phyloP scores from a whole-genome alignment of 1,140 invertebrate species.

The Drosophila quadrilineata region DNA sequence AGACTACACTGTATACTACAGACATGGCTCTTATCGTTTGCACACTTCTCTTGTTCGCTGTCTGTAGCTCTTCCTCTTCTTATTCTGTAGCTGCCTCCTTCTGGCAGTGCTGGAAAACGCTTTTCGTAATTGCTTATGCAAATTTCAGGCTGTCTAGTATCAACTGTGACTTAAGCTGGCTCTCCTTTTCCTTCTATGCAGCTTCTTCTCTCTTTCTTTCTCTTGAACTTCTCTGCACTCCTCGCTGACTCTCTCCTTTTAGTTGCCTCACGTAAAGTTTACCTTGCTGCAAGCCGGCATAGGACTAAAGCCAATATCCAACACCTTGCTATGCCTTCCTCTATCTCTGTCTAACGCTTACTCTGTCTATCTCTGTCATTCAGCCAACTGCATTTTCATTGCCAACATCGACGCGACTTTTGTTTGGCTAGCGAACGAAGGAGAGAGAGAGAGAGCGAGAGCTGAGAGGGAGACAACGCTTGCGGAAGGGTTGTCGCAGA shows the following conservation, averaged over 20 bases:
- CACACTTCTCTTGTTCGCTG: neutral
- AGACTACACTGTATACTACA: neutral
- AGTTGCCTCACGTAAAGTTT: constrained; percentile 21
- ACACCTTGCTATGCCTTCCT: neutral
- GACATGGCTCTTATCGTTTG: too few species aligned
- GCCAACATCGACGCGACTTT: constrained; percentile 25
- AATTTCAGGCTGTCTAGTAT: constrained; percentile 56
- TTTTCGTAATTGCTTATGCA: constrained; percentile 69
- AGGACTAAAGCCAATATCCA: too few species aligned
- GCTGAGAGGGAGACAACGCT: too few species aligned
- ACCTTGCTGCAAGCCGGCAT: constrained; percentile 44
- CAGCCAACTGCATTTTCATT: constrained; percentile 35
- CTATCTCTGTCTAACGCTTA: neutral
- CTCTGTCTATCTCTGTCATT: neutral
- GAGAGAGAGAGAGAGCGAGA: too few species aligned
- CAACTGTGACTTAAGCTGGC: neutral
- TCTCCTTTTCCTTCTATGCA: neutral
- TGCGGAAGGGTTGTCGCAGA: too few species aligned
- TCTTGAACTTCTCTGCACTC: constrained; percentile 1
- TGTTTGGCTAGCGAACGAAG: constrained; percentile 6
- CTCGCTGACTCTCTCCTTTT: neutral
- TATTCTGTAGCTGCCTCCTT: neutral
- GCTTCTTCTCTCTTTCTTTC: neutral
- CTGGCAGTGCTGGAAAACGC: constrained; percentile 41
- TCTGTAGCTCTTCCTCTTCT: neutral